Evolutionary conservation across 2,888 invertebrate genomes (phyloP), one percentile per base, ranked within the genome.

Genomic region (Acanthosepion esculentum): DNA sequence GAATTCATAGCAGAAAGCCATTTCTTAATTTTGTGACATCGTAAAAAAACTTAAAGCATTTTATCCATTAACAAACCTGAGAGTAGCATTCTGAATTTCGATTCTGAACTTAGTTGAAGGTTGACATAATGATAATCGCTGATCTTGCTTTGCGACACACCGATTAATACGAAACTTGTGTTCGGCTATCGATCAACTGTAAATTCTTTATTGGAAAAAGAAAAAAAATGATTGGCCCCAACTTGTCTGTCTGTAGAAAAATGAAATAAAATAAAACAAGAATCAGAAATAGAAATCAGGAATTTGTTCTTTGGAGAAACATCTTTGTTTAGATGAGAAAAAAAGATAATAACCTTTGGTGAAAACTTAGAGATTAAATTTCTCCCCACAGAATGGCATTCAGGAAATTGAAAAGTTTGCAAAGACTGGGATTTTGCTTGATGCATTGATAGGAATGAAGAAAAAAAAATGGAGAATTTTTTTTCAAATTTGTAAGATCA

Each of bases 331-430:
- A 78, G 33, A 78, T 78, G 33, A 78, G n/a, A n/a, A n/a, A 78
- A 78, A 78, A 33, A 78, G 78, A 33, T 78, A 15, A 78, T 78
- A 78, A 78, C n/a, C n/a, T 78, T 78, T 78, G 15, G n/a, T 33
- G 78, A 33, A 78, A 78, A n/a, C 78, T n/a, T 78, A 15, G 33
- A 78, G 78, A 78, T 78, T 78, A 78, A 78, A 78, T 78, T 78
- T 78, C 78, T 33, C 78, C 33, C n/a, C n/a, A n/a, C n/a, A 78
- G 78, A 78, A 33, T n/a, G n/a, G 33, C n/a, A 78, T 78, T n/a
- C 78, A 78, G 78, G 78, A 78, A 78, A 78, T 78, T 78, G 78
- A 78, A 78, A 78, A 78, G 78, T 78, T 78, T 78, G n/a, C 5
- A 78, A 78, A 78, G 10, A 33, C 15, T 78, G 78, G 18, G 78